Evolutionary conservation across 2,888 invertebrate species (phyloP).

Genomic region (Galerucella pusilla): DNA sequence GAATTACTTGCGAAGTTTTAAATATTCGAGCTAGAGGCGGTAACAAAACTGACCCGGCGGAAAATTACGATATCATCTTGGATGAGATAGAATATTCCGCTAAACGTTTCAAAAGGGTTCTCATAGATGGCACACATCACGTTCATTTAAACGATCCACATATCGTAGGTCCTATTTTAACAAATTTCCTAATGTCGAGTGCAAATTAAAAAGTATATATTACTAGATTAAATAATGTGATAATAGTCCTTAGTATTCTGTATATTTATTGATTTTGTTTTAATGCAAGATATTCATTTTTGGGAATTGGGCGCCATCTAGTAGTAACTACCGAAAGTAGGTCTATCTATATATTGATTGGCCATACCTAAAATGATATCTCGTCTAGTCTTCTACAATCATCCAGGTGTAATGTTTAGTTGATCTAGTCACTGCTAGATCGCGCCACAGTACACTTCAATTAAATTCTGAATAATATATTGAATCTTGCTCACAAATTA

Average conservation of each 20-base stretch:
- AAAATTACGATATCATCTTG: constrained; percentile 75
- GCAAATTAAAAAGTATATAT: background rate
- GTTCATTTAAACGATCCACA: constrained; percentile 82
- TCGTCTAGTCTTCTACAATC: no score
- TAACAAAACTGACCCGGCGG: constrained; percentile 74
- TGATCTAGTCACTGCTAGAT: no score
- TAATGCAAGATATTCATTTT: no score
- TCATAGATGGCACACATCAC: constrained; percentile 85
- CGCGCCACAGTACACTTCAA: no score
- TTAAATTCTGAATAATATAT: no score
- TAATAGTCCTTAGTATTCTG: background rate
- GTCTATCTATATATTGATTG: no score
- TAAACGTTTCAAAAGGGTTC: constrained; percentile 71
- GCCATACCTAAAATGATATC: no score
- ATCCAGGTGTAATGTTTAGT: no score
- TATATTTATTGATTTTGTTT: background rate
- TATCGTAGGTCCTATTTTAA: constrained; percentile 72
- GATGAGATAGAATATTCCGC: constrained; percentile 72
- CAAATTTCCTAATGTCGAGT: constrained; percentile 69
- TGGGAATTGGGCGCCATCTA: no score
- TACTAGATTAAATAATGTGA: background rate
- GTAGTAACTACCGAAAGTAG: no score
- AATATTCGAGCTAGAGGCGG: constrained; percentile 83
- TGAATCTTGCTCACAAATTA: no score
- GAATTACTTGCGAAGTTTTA: constrained; percentile 79